A percentile compares a stretch with the other conserved stretches of the same genome.
Conservation (phyloP, 2,797 vertebrate genomes). For the Sarcoramphus papa region DNA sequence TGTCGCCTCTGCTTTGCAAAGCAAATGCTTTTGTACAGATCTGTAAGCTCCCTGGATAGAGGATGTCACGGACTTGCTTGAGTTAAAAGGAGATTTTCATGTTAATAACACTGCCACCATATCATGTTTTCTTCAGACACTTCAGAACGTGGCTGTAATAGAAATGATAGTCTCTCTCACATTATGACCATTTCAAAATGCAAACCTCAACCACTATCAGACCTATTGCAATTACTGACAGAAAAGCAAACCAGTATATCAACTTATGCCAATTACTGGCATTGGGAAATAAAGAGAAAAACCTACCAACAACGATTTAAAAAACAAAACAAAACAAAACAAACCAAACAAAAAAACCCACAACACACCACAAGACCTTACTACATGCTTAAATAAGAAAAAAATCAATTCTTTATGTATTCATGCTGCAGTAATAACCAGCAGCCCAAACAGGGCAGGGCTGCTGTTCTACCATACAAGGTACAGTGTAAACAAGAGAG, state of each 20-base stretch:
- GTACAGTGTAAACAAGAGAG: background rate
- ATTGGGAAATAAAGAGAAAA: background rate
- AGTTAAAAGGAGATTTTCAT: conserved; percentile 15
- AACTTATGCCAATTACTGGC: background rate
- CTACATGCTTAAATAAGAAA: background rate
- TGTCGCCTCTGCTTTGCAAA: background rate
- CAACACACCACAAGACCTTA: background rate
- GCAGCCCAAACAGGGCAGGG: background rate
- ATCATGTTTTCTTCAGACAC: conserved; percentile 32
- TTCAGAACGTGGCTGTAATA: conserved; percentile 21
- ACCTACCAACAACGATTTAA: background rate
- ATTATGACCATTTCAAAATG: background rate
- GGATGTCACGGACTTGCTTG: background rate
- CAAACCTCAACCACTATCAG: background rate
- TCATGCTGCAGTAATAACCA: background rate
- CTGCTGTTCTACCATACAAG: background rate
- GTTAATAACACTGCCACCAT: conserved; percentile 25
- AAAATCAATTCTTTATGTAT: background rate
- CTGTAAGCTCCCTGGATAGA: background rate
- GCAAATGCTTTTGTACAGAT: conserved; percentile 13
- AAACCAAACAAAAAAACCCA: background rate
- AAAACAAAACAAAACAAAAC: background rate
- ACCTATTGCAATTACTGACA: background rate
- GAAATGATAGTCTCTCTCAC: background rate
- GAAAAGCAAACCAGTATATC: background rate